Conservation (phyloP, 2,888 invertebrate species). For the Phyto melanocephala region DNA sequence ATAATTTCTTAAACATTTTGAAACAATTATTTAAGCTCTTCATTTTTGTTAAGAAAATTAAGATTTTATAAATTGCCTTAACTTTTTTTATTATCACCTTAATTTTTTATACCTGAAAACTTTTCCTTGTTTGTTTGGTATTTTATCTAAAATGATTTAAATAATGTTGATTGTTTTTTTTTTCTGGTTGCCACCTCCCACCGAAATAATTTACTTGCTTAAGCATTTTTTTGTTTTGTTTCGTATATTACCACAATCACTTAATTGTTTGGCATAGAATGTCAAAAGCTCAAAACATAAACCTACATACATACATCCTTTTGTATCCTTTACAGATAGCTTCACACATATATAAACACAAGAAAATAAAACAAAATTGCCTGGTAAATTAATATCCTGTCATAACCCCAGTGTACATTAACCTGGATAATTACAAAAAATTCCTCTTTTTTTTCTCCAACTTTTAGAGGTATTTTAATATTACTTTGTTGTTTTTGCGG, state of each 20-base stretch:
- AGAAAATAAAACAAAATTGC: conserved; percentile 16
- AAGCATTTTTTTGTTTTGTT: not conserved
- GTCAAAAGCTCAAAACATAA: conserved; percentile 35
- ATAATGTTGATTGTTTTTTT: conserved; percentile 21
- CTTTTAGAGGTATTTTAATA: conserved; percentile 6
- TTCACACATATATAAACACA: not conserved
- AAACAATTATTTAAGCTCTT: no score
- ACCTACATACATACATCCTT: not conserved
- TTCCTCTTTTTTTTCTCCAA: conserved; percentile 26
- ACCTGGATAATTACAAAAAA: conserved; percentile 59
- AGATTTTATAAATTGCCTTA: not conserved
- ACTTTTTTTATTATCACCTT: not conserved
- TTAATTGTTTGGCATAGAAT: conserved; percentile 56
- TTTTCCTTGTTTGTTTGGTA: conserved; percentile 17
- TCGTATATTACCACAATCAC: conserved; percentile 48
- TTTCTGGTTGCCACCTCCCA: not conserved
- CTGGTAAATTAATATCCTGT: conserved; percentile 61
- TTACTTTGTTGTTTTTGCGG: not conserved
- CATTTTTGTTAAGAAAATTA: no score
- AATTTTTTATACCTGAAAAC: not conserved
- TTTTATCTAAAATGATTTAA: conserved; percentile 44
- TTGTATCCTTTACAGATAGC: not conserved
- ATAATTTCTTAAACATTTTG: no score
- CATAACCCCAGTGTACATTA: conserved; percentile 60
- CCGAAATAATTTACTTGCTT: conserved; percentile 14